phyloP scores from a whole-genome alignment of 2,888 invertebrate genomes.

The Fragum fragum region DNA sequence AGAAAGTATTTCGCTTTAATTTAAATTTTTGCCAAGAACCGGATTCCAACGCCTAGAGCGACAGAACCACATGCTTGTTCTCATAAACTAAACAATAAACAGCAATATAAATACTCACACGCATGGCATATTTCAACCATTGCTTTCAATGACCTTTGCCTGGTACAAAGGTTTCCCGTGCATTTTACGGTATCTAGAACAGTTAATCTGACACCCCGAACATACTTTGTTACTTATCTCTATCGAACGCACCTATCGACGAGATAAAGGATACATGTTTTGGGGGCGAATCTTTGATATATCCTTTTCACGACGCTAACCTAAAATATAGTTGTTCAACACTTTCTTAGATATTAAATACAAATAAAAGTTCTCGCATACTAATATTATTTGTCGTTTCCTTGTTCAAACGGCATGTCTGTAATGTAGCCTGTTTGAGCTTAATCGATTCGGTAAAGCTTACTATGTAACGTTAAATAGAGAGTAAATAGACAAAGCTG shows the following conservation, averaged over 20 bases:
- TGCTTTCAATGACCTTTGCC: constrained; percentile 15
- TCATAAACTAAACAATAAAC: constrained; percentile 4
- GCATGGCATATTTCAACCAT: constrained; percentile 24
- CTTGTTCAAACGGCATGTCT: too few species aligned
- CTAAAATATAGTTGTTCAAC: too few species aligned
- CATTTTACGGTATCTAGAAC: constrained; percentile 14
- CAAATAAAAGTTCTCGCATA: too few species aligned
- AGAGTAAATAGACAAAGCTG: too few species aligned
- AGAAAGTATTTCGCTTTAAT: too few species aligned
- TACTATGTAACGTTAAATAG: too few species aligned
- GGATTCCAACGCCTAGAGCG: constrained; percentile 29
- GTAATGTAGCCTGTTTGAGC: too few species aligned
- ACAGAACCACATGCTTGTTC: constrained; percentile 1
- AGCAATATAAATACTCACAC: constrained; percentile 10
- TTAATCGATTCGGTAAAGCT: too few species aligned
- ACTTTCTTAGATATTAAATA: too few species aligned
- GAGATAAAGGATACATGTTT: constrained; percentile 3
- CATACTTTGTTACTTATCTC: constrained; percentile 30
- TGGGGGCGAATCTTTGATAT: neutral
- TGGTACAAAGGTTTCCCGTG: neutral
- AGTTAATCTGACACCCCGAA: constrained; percentile 24
- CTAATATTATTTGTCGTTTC: too few species aligned
- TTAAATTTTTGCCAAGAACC: too few species aligned
- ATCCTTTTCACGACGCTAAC: too few species aligned
- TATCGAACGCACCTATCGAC: constrained; percentile 11